Evolutionary conservation across 2,797 vertebrate genomes (phyloP).

Genomic region (Rachycentron canadum): DNA sequence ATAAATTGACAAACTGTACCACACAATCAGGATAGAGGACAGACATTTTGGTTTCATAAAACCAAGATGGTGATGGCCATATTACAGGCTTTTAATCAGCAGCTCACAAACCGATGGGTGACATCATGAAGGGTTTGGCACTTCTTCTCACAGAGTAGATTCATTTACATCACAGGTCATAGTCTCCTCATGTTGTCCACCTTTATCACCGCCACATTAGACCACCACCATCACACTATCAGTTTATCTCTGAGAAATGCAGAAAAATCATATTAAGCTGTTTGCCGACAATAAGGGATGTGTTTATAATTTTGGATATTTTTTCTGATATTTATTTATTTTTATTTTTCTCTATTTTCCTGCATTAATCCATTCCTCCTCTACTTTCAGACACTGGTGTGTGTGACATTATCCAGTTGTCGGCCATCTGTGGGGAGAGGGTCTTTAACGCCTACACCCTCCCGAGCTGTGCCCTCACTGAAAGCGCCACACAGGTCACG

Average conservation of each 20-base stretch:
- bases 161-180: not conserved
- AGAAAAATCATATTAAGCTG: not conserved
- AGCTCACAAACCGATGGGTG: no score
- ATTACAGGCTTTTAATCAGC: no score
- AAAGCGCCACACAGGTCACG: slow-evolving; percentile 54
- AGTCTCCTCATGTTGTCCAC: no score
- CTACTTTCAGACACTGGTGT: slow-evolving; percentile 45
- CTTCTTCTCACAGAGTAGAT: no score
- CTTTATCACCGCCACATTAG: no score
- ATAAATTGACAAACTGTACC: no score
- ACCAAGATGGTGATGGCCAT: no score
- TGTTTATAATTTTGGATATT: not conserved
- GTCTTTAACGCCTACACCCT: slow-evolving; percentile 72
- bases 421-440: slow-evolving; percentile 65
- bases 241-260: not conserved
- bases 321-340: not conserved
- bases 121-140: no score
- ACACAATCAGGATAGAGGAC: no score
- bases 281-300: not conserved
- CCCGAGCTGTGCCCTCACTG: slow-evolving; percentile 52
- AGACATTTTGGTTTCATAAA: no score
- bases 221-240: not conserved
- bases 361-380: not conserved
- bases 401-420: slow-evolving; percentile 83
- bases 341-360: not conserved